Evolutionary conservation across 2,113 vertebrate species (phyloP).

Genomic region (Pipra filicauda): DNA sequence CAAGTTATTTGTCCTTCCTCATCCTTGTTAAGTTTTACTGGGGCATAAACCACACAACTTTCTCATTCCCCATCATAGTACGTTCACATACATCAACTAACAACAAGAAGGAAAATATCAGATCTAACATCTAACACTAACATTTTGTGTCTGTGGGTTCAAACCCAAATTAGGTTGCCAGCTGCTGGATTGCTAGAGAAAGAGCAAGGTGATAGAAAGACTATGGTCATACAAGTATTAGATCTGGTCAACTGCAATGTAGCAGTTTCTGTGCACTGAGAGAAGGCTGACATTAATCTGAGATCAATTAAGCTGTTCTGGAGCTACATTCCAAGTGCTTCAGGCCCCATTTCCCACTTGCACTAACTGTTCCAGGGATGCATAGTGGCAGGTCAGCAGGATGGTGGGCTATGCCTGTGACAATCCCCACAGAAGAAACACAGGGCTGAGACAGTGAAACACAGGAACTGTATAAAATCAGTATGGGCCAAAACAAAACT

Average conservation of each 20-base stretch:
- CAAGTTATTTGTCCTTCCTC: slow-evolving; percentile 86
- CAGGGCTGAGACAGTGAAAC: not conserved
- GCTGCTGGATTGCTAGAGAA: not conserved
- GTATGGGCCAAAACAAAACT: not conserved
- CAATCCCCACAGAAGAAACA: not conserved
- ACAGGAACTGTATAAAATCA: not conserved
- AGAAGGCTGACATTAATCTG: not conserved
- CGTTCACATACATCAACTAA: slow-evolving; percentile 78
- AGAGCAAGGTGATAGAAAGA: not conserved
- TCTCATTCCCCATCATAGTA: slow-evolving; percentile 79
- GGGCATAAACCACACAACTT: slow-evolving; percentile 79
- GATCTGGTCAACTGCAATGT: not conserved
- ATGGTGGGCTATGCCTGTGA: not conserved
- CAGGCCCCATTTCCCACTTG: not conserved
- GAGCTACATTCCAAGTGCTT: not conserved
- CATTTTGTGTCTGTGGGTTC: not conserved
- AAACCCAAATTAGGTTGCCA: not conserved
- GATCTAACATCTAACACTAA: not conserved
- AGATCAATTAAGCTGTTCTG: not conserved
- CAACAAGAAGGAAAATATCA: slow-evolving; percentile 6
- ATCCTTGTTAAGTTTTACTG: slow-evolving; percentile 84
- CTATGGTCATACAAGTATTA: not conserved
- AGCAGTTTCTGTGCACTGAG: not conserved
- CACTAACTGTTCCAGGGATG: not conserved
- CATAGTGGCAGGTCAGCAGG: not conserved